Conservation (phyloP, 1,140 invertebrate species). For the Drosophila saltans region DNA sequence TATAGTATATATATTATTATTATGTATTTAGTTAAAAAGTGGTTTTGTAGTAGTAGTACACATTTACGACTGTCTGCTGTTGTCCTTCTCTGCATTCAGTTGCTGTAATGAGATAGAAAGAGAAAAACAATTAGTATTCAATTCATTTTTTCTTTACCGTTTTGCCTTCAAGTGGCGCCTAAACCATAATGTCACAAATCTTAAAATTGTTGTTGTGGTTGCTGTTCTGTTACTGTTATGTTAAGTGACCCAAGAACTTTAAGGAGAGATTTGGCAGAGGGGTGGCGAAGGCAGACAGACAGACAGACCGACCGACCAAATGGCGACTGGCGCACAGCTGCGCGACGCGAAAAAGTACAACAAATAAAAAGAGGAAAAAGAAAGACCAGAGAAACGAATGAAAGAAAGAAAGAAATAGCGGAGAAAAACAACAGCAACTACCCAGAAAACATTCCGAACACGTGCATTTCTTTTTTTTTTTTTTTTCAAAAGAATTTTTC, state of each 20-base stretch:
- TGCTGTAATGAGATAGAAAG: conserved; percentile 60
- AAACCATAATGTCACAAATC: conserved; percentile 40
- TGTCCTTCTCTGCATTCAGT: conserved; percentile 61
- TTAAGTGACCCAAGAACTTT: conserved; percentile 59
- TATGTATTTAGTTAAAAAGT: conserved; percentile 67
- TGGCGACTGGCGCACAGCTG: conserved; percentile 77
- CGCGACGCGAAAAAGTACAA: conserved; percentile 63
- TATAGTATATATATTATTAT: conserved; percentile 7
- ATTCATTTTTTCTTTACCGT: conserved; percentile 33
- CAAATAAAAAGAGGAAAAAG: conserved; percentile 56
- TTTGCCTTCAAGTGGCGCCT: conserved; percentile 56
- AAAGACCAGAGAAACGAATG: not conserved
- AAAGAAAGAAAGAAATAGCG: conserved; percentile 10
- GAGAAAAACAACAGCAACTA: conserved; percentile 27
- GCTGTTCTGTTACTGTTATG: conserved; percentile 46
- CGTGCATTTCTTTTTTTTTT: conserved; percentile 76
- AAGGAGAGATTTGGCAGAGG: not conserved
- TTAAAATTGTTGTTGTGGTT: conserved; percentile 38
- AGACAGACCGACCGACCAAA: conserved; percentile 53
- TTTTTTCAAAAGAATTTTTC: conserved; percentile 72
- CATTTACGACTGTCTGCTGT: conserved; percentile 70
- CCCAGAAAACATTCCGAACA: conserved; percentile 76
- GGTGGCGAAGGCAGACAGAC: conserved; percentile 47
- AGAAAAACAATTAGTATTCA: conserved; percentile 47
- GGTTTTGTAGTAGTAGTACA: conserved; percentile 42